A percentile compares a stretch with the other conserved stretches of the same genome.
phyloP scores from a whole-genome alignment of 2,113 vertebrate species.

The Nesospiza acunhae region DNA sequence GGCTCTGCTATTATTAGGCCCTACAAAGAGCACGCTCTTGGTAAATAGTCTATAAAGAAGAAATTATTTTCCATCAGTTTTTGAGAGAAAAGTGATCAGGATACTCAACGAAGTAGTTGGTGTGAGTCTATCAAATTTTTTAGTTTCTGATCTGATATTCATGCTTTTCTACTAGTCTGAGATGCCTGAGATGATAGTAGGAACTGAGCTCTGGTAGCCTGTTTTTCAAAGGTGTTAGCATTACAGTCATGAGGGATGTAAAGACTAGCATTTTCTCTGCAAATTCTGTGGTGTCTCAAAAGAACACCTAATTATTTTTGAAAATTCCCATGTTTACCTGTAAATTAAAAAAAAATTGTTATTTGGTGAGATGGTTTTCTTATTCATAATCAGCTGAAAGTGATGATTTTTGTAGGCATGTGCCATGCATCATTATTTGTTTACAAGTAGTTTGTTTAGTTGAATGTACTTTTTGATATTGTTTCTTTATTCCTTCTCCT shows the following conservation, averaged over 20 bases:
- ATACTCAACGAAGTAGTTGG: neutral
- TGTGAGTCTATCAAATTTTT: neutral
- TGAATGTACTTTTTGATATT: neutral
- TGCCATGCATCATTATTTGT: neutral
- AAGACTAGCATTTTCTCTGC: neutral
- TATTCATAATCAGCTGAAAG: neutral
- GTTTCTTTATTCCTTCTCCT: neutral
- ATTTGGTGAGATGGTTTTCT: neutral
- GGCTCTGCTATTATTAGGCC: neutral
- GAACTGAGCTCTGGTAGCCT: neutral
- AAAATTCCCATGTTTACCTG: neutral
- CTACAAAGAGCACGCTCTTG: neutral
- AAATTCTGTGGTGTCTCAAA: neutral
- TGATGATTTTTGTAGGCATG: neutral
- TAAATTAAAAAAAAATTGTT: neutral
- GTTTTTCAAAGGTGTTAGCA: neutral
- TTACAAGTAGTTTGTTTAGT: neutral
- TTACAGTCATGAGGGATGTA: neutral
- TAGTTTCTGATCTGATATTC: neutral
- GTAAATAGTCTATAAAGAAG: neutral
- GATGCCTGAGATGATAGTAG: neutral
- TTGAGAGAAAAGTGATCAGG: neutral
- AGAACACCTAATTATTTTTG: neutral
- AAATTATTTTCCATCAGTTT: neutral
- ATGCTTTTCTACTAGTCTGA: neutral